These are phyloP conservation scores for Watsonalla binaria DNA, from an alignment of 2,888 invertebrate genomes.

Conservation along the genomic window DNA sequence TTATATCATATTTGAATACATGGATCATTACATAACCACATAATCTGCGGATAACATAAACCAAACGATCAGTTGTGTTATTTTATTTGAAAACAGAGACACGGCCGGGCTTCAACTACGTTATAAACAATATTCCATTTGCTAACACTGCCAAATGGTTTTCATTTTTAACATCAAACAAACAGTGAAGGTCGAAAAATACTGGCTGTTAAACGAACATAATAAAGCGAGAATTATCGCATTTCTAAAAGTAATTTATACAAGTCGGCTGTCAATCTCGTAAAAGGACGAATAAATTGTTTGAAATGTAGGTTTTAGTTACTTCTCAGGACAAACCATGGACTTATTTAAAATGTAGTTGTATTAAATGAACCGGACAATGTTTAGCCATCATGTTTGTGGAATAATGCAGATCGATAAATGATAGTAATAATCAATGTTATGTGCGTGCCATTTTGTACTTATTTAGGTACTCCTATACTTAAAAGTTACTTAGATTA, in stretches of 20 bases:
- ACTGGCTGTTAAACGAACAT: conserved; percentile 29
- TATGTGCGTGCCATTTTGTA: no score
- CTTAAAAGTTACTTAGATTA: no score
- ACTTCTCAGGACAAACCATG: no score
- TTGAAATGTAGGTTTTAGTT: background rate
- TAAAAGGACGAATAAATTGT: background rate
- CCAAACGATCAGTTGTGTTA: background rate
- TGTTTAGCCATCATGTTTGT: no score
- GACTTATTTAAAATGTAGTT: no score
- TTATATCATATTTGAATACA: background rate
- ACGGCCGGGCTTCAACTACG: conserved; percentile 18
- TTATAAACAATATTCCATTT: conserved; percentile 30
- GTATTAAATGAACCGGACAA: no score
- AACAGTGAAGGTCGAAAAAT: conserved; percentile 35
- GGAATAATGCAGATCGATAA: no score
- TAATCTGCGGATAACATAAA: background rate
- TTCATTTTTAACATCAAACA: conserved; percentile 35
- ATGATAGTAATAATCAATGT: no score
- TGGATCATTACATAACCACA: background rate
- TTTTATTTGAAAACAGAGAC: conserved; percentile 9
- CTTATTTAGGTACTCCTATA: no score
- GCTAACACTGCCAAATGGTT: conserved; percentile 37
- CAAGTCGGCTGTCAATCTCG: background rate
- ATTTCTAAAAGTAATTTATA: background rate
- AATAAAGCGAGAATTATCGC: conserved; percentile 6